phyloP scores from a whole-genome alignment of 2,113 vertebrate genomes.

The Crotophaga sulcirostris region DNA sequence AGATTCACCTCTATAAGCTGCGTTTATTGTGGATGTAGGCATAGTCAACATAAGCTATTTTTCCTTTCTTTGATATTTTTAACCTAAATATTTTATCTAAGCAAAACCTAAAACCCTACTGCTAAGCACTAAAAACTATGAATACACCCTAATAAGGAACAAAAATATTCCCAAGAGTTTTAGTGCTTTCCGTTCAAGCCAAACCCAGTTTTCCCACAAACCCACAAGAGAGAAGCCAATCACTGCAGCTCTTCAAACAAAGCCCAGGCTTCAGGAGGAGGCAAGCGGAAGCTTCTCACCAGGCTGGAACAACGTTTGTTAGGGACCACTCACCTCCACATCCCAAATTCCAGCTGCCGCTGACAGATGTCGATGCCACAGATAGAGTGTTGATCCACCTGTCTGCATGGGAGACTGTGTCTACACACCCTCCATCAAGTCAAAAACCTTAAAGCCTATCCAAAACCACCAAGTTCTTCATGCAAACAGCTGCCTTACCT shows the following conservation, averaged over 20 bases:
- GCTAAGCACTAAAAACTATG: background rate
- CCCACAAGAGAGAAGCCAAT: background rate
- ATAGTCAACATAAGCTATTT: background rate
- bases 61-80: background rate
- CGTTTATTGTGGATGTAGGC: background rate
- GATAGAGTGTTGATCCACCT: background rate
- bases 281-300: background rate
- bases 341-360: background rate
- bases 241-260: background rate
- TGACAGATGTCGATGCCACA: rapidly evolving
- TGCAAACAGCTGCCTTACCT: background rate
- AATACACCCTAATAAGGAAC: background rate
- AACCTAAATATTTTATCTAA: background rate
- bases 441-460: background rate
- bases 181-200: background rate
- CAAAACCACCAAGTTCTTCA: background rate
- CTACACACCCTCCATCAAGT: background rate
- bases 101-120: background rate
- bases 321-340: background rate
- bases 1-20: background rate
- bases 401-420: background rate
- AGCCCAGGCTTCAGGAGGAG: background rate
- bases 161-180: background rate
- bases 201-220: background rate
- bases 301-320: background rate